Evolutionary conservation across 2,113 vertebrate genomes (phyloP).

Genomic region (Loxodonta africana): DNA sequence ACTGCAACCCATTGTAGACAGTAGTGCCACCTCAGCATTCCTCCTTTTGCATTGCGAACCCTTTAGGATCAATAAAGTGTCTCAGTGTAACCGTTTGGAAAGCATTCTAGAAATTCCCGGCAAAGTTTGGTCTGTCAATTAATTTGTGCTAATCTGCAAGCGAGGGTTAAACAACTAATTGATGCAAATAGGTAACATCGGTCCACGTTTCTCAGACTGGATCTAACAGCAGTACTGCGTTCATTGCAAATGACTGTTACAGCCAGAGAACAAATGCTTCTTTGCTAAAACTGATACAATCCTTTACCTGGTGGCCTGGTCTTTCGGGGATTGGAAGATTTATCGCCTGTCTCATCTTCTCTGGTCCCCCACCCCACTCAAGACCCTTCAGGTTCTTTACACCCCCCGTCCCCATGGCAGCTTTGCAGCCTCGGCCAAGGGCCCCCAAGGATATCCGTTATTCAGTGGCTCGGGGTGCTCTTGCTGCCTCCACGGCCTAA

Average conservation of each 20-base stretch:
- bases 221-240: neutral
- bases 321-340: slow-evolving; percentile 86
- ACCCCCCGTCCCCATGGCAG: neutral
- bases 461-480: neutral
- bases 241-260: neutral
- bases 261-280: neutral
- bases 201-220: neutral
- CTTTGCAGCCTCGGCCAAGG: neutral
- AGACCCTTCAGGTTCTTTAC: slow-evolving; percentile 66
- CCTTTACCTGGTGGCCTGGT: slow-evolving; percentile 60
- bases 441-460: slow-evolving; percentile 48
- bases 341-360: slow-evolving; percentile 82
- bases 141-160: slow-evolving; percentile 81
- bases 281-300: slow-evolving; percentile 41
- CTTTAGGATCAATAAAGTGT: slow-evolving; percentile 84
- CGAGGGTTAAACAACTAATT: slow-evolving; percentile 79
- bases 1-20: slow-evolving; percentile 78
- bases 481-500: neutral
- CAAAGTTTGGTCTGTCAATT: slow-evolving; percentile 76
- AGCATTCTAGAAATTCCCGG: slow-evolving; percentile 68
- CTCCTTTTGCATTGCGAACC: slow-evolving; percentile 81
- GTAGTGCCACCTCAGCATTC: slow-evolving; percentile 85
- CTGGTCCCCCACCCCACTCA: slow-evolving; percentile 53
- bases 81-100: slow-evolving; percentile 82
- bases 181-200: neutral